These are phyloP conservation scores for Tachypleus tridentatus DNA, from an alignment of 1,140 invertebrate species.

Conservation along the genomic window DNA sequence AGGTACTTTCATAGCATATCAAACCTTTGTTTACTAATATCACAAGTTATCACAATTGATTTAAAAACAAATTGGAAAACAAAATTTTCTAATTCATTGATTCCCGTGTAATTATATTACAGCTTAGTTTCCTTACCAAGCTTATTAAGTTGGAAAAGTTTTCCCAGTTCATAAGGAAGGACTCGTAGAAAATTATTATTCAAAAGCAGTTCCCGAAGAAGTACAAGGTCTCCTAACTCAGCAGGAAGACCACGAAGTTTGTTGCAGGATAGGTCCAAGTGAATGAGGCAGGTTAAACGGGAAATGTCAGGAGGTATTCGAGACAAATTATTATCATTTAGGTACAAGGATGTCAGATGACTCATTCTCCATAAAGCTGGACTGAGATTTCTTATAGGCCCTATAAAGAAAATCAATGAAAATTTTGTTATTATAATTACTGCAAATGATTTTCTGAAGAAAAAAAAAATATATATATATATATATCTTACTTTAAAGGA, in stretches of 20 bases:
- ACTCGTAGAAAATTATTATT: constrained; percentile 86
- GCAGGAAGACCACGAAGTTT: constrained; percentile 85
- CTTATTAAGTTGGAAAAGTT: constrained; percentile 85
- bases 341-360: constrained; percentile 81
- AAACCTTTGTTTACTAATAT: too few species aligned
- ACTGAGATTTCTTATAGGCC: constrained; percentile 82
- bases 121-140: constrained; percentile 32
- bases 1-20: too few species aligned
- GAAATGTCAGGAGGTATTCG: constrained; percentile 79
- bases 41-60: too few species aligned
- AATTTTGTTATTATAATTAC: too few species aligned
- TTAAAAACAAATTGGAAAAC: too few species aligned
- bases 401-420: constrained; percentile 40
- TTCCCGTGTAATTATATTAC: too few species aligned
- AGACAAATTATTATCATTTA: constrained; percentile 86
- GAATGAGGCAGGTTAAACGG: constrained; percentile 63
- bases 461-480: too few species aligned
- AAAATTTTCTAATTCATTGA: too few species aligned
- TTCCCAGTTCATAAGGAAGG: constrained; percentile 92
- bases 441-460: too few species aligned
- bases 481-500: too few species aligned
- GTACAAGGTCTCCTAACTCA: constrained; percentile 88
- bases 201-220: constrained; percentile 82
- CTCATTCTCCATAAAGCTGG: constrained; percentile 77
- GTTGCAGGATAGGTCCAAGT: constrained; percentile 85